phyloP scores from a whole-genome alignment of 1,140 invertebrate species.

The Drosophila rhopaloa region DNA sequence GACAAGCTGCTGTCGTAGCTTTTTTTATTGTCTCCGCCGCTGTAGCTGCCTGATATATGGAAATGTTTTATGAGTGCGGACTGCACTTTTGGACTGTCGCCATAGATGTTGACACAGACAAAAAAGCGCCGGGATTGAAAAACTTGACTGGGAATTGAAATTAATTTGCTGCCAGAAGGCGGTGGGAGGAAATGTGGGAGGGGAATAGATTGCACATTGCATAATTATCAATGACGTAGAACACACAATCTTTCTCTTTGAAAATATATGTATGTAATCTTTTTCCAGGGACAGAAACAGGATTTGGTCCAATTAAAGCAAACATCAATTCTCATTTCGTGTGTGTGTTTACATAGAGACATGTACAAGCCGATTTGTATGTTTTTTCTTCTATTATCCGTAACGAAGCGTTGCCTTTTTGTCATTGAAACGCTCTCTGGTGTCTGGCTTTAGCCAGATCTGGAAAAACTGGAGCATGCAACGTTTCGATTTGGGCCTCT shows the following conservation, averaged over 20 bases:
- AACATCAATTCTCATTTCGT: slow-evolving; percentile 40
- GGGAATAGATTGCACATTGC: slow-evolving; percentile 43
- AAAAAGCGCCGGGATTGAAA: slow-evolving; percentile 59
- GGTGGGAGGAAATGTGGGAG: slow-evolving; percentile 7
- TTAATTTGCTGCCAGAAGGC: slow-evolving; percentile 60
- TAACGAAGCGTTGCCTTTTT: slow-evolving; percentile 66
- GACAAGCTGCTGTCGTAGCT: slow-evolving; percentile 34
- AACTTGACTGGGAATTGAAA: slow-evolving; percentile 72
- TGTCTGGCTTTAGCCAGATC: slow-evolving; percentile 41
- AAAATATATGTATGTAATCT: slow-evolving; percentile 19
- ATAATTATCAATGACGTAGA: slow-evolving; percentile 72
- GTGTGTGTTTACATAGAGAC: slow-evolving; percentile 10
- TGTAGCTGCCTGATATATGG: slow-evolving; percentile 34
- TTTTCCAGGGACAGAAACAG: slow-evolving; percentile 29
- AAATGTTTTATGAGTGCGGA: slow-evolving; percentile 44
- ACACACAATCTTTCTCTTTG: slow-evolving; percentile 27
- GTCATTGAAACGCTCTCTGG: slow-evolving; percentile 55
- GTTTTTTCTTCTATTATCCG: slow-evolving; percentile 20
- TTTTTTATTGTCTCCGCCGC: slow-evolving; percentile 5
- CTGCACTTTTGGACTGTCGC: slow-evolving; percentile 44
- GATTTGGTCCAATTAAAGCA: slow-evolving; percentile 64
- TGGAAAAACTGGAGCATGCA: slow-evolving; percentile 60
- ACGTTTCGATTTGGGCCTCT: slow-evolving; percentile 22
- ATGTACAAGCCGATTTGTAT: slow-evolving; percentile 2
- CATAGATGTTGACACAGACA: slow-evolving; percentile 32